Evolutionary conservation across 2,113 vertebrate species (phyloP), one percentile per base, ranked within the genome.

Genomic region (Melanocharis versteri): DNA sequence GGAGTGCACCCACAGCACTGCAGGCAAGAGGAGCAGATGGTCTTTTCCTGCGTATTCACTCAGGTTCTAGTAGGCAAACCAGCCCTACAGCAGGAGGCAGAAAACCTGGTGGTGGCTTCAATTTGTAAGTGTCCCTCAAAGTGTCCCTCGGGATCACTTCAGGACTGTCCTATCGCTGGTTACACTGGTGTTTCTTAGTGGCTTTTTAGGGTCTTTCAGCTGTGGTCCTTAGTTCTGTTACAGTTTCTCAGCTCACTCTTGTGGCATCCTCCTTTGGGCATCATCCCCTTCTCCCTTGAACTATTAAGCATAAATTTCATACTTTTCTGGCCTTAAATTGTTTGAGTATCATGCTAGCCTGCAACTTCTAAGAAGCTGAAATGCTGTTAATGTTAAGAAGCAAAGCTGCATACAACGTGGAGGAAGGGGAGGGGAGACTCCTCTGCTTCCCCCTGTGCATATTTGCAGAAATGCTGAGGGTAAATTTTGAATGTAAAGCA

Each of bases 141-240:
- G 18, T 45, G 28, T 30, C 26, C 15, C 57, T 72, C 0, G 0
- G 53, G 57, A 65, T 21, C 20, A 5, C 13, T 57, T 83, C 14
- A 14, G 71, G 44, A 31, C 37, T 48, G 30, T 47, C 37, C 71
- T 71, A 35, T 22, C 11, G 2, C 65, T 62, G 42, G 15, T 47
- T 72, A 16, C 53, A 35, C 12, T 68, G 28, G 51, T 1, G 2
- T 90, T 96, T 88, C 19, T 45, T 78, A 35, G 15, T 30, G 54
- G 14, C 24, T 89, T 92, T 61, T 45, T 39, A 65, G 31, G 1
- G 1, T 39, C 28, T 71, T 75, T 78, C 18, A 61, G 6, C 30
- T 81, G 33, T 57, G 17, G 7, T 58, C 60, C 60, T 84, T 71
- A 37, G 56, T 70, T 93, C 18, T 64, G 4, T 73, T 61, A 22